These are phyloP conservation scores for Leptopilina syphax DNA, from an alignment of 2,888 invertebrate species.

Conservation along the genomic window DNA sequence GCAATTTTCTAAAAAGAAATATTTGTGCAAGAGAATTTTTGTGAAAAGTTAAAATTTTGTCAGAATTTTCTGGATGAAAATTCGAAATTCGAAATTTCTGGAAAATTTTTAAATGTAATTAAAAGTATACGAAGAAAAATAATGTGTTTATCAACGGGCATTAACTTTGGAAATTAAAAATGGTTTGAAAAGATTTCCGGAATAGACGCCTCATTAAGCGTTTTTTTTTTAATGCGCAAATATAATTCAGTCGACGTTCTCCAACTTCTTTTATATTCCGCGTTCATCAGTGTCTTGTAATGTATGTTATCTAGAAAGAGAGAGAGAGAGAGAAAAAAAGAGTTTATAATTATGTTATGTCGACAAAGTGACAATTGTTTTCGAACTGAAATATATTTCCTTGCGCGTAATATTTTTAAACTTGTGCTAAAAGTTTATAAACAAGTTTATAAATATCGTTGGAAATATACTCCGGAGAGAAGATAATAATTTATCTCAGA, in stretches of 20 bases:
- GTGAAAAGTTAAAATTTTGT: no score
- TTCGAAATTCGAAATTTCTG: background rate
- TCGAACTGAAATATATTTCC: no score
- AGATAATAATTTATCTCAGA: no score
- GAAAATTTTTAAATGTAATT: background rate
- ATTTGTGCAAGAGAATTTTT: no score
- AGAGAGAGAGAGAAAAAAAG: background rate
- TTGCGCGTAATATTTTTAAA: no score
- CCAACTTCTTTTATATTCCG: conserved; percentile 10
- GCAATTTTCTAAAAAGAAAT: no score
- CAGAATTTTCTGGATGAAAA: background rate
- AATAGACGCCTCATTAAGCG: conserved; percentile 32
- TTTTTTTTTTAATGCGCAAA: conserved; percentile 15
- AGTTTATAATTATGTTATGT: conserved; percentile 14
- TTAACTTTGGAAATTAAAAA: background rate
- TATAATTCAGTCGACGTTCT: conserved; percentile 1
- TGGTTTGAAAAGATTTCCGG: conserved; percentile 9
- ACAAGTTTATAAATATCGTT: no score
- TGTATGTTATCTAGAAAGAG: conserved; percentile 13
- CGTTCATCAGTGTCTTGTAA: conserved; percentile 6
- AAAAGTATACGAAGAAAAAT: background rate
- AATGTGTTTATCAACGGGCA: background rate
- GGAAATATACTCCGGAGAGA: no score
- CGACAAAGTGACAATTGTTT: background rate
- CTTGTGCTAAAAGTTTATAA: no score